Conservation (phyloP, 2,888 invertebrate genomes). For the Ornithoptera alexandrae region DNA sequence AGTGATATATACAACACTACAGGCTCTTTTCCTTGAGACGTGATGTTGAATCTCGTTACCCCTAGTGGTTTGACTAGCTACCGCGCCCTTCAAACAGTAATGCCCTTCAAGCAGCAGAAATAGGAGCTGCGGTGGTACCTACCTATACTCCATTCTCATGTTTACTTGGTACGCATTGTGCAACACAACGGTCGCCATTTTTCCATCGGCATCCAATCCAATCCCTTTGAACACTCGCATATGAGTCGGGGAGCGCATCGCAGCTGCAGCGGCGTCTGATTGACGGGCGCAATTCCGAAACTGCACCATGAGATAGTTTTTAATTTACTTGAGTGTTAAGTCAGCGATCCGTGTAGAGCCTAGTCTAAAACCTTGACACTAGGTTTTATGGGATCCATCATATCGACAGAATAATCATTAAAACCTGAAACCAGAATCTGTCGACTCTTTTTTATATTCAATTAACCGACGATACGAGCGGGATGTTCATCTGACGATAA, state of each 20-base stretch:
- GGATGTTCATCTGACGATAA: no score
- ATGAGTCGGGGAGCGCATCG: slow-evolving; percentile 51
- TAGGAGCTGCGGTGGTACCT: no score
- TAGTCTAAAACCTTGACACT: neutral
- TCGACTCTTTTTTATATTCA: no score
- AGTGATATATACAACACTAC: no score
- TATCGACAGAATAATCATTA: neutral
- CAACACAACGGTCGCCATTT: slow-evolving; percentile 47
- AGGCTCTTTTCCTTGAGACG: no score
- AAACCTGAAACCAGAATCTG: neutral
- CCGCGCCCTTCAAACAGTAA: no score
- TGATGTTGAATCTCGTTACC: no score
- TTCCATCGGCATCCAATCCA: slow-evolving; percentile 53
- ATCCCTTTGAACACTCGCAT: slow-evolving; percentile 46
- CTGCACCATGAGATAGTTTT: slow-evolving; percentile 38
- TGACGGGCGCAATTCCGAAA: slow-evolving; percentile 52
- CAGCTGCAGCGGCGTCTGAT: slow-evolving; percentile 53
- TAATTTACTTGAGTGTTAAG: slow-evolving; percentile 19
- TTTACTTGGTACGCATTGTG: slow-evolving; percentile 20
- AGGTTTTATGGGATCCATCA: neutral
- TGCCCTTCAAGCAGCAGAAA: no score
- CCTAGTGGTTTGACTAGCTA: no score
- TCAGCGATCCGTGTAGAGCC: neutral
- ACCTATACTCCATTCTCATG: neutral
- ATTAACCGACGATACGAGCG: no score